These are phyloP conservation scores for Disparrhopalites patrizii DNA, from an alignment of 2,888 invertebrate genomes.

Conservation along the genomic window DNA sequence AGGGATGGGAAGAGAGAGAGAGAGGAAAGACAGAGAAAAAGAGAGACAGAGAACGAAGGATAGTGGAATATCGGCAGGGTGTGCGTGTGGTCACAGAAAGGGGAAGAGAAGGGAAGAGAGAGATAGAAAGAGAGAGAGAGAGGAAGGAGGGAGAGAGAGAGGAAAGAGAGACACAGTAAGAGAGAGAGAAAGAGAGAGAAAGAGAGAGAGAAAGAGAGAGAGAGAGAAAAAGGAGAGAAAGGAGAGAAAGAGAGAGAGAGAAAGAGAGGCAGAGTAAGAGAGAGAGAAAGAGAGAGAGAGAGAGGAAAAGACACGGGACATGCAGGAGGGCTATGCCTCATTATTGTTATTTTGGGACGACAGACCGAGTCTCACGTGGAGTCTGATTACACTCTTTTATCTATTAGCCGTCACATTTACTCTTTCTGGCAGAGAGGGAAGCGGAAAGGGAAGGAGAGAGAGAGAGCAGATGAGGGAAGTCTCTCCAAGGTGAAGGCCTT, in stretches of 20 bases:
- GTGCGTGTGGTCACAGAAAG: no score
- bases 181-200: no score
- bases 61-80: no score
- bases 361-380: no score
- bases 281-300: no score
- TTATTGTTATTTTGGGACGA: no score
- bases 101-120: neutral
- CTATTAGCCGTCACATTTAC: slow-evolving; percentile 1
- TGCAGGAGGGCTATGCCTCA: no score
- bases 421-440: neutral
- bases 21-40: slow-evolving; percentile 2
- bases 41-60: neutral
- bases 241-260: neutral
- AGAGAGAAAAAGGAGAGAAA: neutral
- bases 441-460: neutral
- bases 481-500: neutral
- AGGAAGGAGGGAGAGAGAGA: neutral
- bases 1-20: no score
- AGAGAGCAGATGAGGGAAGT: neutral
- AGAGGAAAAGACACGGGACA: no score
- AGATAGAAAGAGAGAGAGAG: neutral
- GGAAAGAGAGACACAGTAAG: neutral
- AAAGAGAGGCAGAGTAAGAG: no score
- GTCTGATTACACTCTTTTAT: neutral
- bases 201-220: neutral